Conservation (phyloP, 2,797 vertebrate species). For the Aerospiza tachiro region DNA sequence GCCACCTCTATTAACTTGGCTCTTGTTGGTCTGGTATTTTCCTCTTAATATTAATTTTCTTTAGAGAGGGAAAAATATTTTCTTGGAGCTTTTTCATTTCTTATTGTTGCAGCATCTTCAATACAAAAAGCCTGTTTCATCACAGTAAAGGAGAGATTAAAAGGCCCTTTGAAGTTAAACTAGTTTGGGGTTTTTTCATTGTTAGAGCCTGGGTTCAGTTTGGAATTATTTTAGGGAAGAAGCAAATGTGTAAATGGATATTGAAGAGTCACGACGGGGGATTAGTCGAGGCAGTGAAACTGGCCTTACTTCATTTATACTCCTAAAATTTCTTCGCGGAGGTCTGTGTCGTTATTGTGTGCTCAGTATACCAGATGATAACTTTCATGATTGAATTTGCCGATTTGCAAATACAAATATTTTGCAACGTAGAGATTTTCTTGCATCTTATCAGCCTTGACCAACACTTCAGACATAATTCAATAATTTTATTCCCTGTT, state of each 20-base stretch:
- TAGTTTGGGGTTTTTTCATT: conserved; percentile 49
- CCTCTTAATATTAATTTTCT: background rate
- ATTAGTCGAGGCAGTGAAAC: background rate
- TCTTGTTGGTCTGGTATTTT: background rate
- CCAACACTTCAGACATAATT: background rate
- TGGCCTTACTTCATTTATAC: background rate
- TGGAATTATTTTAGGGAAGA: conserved; percentile 48
- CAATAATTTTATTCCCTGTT: background rate
- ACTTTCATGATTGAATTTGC: background rate
- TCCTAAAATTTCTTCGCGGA: background rate
- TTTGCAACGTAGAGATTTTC: accelerated
- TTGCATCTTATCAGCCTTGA: background rate
- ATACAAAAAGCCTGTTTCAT: conserved; percentile 22
- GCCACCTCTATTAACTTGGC: background rate
- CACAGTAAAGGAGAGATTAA: conserved; percentile 31
- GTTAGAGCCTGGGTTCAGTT: conserved; percentile 14
- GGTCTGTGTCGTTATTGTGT: conserved; percentile 2
- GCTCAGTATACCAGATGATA: background rate
- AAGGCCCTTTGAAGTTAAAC: conserved; percentile 64
- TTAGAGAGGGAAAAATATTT: background rate
- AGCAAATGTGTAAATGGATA: conserved; percentile 3
- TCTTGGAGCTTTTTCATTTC: background rate
- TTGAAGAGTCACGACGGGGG: background rate
- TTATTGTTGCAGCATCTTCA: conserved; percentile 14
- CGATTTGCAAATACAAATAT: background rate